Percentiles rank a stretch among this genome's conserved stretches.
These are phyloP conservation scores for Balaeniceps rex DNA, from an alignment of 2,113 vertebrate genomes.

Conservation along the genomic window DNA sequence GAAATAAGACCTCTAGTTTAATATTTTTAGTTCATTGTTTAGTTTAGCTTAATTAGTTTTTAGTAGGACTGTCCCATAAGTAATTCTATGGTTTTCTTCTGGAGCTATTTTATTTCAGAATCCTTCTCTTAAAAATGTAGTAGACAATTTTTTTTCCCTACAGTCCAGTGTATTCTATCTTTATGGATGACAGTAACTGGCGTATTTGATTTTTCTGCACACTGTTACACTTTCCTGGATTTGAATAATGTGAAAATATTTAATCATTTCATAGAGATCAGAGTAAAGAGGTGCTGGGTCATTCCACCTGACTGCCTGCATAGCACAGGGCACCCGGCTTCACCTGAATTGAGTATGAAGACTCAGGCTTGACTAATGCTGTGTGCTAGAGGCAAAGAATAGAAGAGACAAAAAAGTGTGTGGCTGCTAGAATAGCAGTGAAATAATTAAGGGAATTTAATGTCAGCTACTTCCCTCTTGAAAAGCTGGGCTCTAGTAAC, in stretches of 20 bases:
- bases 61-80: not conserved
- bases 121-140: not conserved
- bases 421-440: not conserved
- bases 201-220: not conserved
- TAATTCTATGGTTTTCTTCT: not conserved
- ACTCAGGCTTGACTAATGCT: not conserved
- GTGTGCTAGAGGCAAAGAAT: not conserved
- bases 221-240: not conserved
- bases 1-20: not conserved
- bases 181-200: not conserved
- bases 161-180: not conserved
- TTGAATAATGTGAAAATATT: not conserved
- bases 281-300: not conserved
- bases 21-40: not conserved
- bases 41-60: not conserved
- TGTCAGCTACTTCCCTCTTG: not conserved
- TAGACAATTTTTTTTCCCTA: not conserved
- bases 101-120: not conserved
- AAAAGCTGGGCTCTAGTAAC: not conserved
- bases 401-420: not conserved
- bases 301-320: not conserved
- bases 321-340: not conserved
- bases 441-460: not conserved
- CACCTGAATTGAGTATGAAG: not conserved
- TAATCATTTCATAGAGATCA: not conserved